phyloP scores from a whole-genome alignment of 2,113 vertebrate genomes.

The Ia io region DNA sequence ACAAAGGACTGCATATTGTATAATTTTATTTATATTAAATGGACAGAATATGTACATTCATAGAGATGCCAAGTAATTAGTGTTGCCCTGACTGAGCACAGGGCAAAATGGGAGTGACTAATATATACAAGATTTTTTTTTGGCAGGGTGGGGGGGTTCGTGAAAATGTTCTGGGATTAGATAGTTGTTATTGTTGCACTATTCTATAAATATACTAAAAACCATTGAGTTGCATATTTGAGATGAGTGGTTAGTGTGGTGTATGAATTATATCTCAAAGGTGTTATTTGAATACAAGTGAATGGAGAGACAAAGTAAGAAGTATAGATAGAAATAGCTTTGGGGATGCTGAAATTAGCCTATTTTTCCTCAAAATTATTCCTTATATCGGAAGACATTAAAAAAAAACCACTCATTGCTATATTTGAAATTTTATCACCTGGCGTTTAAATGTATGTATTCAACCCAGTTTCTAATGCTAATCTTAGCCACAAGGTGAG shows the following conservation, averaged over 20 bases:
- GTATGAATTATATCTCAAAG: not conserved
- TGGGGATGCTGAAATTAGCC: not conserved
- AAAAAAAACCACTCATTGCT: not conserved
- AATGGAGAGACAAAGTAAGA: not conserved
- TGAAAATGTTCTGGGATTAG: not conserved
- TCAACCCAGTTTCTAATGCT: not conserved
- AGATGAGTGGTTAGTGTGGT: not conserved
- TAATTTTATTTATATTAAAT: not conserved
- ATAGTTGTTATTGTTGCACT: not conserved
- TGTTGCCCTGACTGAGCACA: not conserved
- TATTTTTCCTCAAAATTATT: not conserved
- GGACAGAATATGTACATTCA: not conserved
- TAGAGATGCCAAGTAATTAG: not conserved
- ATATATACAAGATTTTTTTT: not conserved
- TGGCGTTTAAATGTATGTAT: slow-evolving; percentile 1
- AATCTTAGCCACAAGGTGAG: not conserved
- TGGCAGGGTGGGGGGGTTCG: fast-evolving
- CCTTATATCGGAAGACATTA: not conserved
- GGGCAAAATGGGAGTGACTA: not conserved
- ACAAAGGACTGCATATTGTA: not conserved
- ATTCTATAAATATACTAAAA: not conserved
- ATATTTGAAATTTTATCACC: not conserved
- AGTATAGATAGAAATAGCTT: not conserved
- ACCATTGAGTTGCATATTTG: not conserved
- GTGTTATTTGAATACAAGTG: not conserved